Conservation (phyloP, 2,797 vertebrate species). For the Chelmon rostratus region DNA sequence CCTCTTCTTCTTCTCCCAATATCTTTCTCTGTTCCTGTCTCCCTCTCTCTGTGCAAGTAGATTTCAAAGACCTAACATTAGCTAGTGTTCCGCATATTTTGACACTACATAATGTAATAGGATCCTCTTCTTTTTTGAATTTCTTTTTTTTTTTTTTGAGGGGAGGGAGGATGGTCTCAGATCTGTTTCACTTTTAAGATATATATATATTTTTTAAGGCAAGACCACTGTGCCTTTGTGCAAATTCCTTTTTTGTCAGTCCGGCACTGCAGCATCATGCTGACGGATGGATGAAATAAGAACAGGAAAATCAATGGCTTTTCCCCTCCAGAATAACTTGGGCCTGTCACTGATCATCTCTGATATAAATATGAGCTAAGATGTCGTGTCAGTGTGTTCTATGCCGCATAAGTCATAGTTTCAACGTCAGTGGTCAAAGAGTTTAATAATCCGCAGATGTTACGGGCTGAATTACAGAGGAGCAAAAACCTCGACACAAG, state of each 20-base stretch:
- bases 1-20: slow-evolving; percentile 54
- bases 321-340: slow-evolving; percentile 24
- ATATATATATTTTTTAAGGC: neutral
- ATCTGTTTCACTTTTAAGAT: slow-evolving; percentile 21
- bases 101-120: slow-evolving; percentile 20
- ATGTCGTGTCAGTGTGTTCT: slow-evolving; percentile 37
- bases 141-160: neutral
- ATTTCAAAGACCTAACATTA: slow-evolving; percentile 51
- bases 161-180: neutral
- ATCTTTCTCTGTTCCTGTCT: slow-evolving; percentile 40
- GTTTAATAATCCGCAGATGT: slow-evolving; percentile 66
- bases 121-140: neutral
- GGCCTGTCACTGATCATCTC: slow-evolving; percentile 32
- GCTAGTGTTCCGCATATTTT: slow-evolving; percentile 46
- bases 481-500: slow-evolving; percentile 44
- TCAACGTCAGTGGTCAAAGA: slow-evolving; percentile 52
- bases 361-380: slow-evolving; percentile 51
- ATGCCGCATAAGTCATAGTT: slow-evolving; percentile 44
- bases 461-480: slow-evolving; percentile 61
- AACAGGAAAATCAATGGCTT: slow-evolving; percentile 42
- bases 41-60: slow-evolving; percentile 23
- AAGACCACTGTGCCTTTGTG: slow-evolving; percentile 3
- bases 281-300: slow-evolving; percentile 46
- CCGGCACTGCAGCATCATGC: neutral
- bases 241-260: neutral